Evolutionary conservation across 30 jellyfish, hydroid and myxozoan genomes (phyloP).

Genomic region (Hydractinia symbiolongicarpus): DNA sequence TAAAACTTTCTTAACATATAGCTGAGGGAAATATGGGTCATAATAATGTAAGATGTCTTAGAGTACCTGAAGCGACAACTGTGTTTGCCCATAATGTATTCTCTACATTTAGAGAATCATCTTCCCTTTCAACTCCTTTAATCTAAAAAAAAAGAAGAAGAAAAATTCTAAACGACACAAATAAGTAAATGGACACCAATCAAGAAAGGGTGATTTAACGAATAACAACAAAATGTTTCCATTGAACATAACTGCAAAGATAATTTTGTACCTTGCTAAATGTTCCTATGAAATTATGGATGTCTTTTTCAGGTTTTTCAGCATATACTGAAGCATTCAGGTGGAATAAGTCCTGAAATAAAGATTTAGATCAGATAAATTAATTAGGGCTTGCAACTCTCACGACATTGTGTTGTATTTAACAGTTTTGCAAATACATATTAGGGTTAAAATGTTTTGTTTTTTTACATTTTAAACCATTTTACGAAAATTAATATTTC

Average conservation of each 20-base stretch:
- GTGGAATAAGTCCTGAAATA: conserved; percentile 58
- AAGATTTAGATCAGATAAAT: not conserved
- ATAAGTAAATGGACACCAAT: not conserved
- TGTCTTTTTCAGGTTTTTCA: conserved; percentile 86
- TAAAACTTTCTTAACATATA: not conserved
- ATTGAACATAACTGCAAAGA: too few relatives aligned
- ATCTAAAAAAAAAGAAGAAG: conserved; percentile 21
- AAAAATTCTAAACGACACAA: not conserved
- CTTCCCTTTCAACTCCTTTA: conserved; percentile 52
- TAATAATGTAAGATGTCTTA: not conserved
- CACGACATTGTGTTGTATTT: not conserved
- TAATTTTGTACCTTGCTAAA: conserved; percentile 46
- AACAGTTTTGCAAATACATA: not conserved
- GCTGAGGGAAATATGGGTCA: not conserved
- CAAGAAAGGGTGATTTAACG: too few relatives aligned
- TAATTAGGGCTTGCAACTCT: not conserved
- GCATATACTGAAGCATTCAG: conserved; percentile 75
- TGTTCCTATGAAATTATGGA: conserved; percentile 79
- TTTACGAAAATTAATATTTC: too few relatives aligned
- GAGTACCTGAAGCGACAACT: conserved; percentile 77
- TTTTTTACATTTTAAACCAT: too few relatives aligned
- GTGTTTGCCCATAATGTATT: conserved; percentile 84
- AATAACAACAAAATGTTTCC: too few relatives aligned
- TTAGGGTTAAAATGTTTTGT: too few relatives aligned
- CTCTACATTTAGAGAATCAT: conserved; percentile 59